Base-by-base conservation (phyloP, 1,140 invertebrate genomes). In the Trichomalopsis sarcophagae region DNA sequence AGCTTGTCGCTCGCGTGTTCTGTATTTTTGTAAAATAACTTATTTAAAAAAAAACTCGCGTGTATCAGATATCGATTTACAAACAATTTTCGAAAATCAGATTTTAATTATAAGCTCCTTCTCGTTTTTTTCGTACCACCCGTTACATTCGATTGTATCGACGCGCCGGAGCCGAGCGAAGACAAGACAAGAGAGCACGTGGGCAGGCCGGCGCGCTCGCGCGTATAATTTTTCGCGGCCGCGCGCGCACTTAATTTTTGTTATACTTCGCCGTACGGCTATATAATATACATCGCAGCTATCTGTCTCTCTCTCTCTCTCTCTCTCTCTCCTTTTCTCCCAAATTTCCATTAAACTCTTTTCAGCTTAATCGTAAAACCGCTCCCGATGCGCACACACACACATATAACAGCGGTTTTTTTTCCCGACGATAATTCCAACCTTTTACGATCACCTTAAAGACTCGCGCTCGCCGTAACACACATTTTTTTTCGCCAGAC, bases 181-280 rank as follows among this genome's bases (percentile, higher is more conserved):
- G 76, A 78, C 50, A 78, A 78, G 62, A 78, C 62, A 78, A 66
- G 47, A 68, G 33, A 79, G 62, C 78, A 80, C 33, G 55, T 44
- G 62, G 62, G 33, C 17, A 40, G 27, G 7, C 50, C 33, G 5
- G 47, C 40, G 76, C 27, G 27, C 2, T n/a, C n/a, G 47, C 10
- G 47, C 36, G 66, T 36, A 33, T 40, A 79, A 79, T 79, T 79
- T 79, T 50, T 68, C 62, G 14, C 21, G 36, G 40, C 17, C 2
- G n/a, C 36, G 36, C 33, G 23, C 62, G 62, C 33, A 80, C 33
- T 80, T 68, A 80, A 80, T 80, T 69, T 80, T 69, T 62, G 33
- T 55, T 27, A 55, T 55, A 40, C 66, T 10, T 13, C 7, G 7
- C 74, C 14, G 30, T 50, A 50, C 14, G 17, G 2, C 9, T 50